Conservation (phyloP, 2,888 invertebrate genomes). For the Dolomedes plantarius region DNA sequence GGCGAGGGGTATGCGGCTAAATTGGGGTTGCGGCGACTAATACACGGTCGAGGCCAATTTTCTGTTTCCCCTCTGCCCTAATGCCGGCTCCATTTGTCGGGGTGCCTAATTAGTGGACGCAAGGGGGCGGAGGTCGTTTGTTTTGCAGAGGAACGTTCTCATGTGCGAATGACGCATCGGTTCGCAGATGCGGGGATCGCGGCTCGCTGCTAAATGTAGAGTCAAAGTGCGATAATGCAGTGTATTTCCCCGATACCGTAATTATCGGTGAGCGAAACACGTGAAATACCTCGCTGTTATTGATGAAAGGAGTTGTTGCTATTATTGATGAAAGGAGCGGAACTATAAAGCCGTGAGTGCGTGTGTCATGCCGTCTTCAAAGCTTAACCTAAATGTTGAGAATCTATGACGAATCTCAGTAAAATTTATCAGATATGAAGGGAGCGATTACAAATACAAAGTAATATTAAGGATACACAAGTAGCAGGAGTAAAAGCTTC, state of each 20-base stretch:
- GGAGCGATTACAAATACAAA: too few relatives aligned
- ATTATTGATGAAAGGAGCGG: too few relatives aligned
- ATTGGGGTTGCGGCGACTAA: constrained; percentile 45
- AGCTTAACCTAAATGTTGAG: too few relatives aligned
- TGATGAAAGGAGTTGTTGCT: too few relatives aligned
- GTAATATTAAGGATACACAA: too few relatives aligned
- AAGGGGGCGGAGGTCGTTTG: constrained; percentile 10
- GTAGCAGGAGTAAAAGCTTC: too few relatives aligned
- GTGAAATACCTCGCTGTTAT: neutral
- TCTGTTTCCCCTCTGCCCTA: constrained; percentile 5
- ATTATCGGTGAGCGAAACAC: neutral
- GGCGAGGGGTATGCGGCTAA: constrained; percentile 12
- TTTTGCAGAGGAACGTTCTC: neutral
- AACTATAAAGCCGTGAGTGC: too few relatives aligned
- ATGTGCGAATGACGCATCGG: neutral
- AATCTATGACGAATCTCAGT: too few relatives aligned
- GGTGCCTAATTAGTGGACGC: constrained; percentile 12
- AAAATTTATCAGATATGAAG: too few relatives aligned
- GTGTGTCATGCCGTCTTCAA: too few relatives aligned
- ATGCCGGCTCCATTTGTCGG: constrained; percentile 9
- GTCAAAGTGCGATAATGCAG: neutral
- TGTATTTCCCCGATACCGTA: neutral
- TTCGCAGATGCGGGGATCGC: neutral
- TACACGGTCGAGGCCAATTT: constrained; percentile 47
- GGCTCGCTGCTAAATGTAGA: neutral